Conservation (phyloP, 2,113 vertebrate species). For the Trinectes maculatus region DNA sequence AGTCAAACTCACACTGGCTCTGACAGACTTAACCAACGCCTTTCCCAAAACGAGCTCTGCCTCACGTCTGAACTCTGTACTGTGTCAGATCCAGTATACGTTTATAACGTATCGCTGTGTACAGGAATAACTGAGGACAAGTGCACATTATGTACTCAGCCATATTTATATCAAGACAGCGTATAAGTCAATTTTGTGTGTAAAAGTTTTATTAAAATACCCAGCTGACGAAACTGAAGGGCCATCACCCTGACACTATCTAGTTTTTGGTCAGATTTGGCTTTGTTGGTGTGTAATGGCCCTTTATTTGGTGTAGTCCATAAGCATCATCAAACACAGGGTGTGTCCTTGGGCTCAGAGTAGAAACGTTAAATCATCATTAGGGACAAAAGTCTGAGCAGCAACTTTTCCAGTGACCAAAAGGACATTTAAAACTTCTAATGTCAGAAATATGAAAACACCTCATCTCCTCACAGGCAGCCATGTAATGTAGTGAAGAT, state of each 20-base stretch:
- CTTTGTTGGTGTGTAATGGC: neutral
- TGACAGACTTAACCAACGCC: constrained; percentile 24
- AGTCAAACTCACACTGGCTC: constrained; percentile 33
- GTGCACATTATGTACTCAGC: constrained; percentile 18
- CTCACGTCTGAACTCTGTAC: constrained; percentile 29
- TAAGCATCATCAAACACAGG: no score
- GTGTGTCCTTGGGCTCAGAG: neutral
- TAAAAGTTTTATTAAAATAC: constrained; percentile 4
- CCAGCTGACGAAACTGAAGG: constrained; percentile 8
- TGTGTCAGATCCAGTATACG: constrained; percentile 30
- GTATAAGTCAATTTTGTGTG: neutral
- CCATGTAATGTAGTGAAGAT: no score
- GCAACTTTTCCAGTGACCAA: neutral
- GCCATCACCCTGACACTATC: neutral
- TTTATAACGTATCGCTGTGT: constrained; percentile 8
- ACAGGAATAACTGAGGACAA: constrained; percentile 15
- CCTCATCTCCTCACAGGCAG: no score
- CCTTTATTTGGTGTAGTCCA: constrained; percentile 24
- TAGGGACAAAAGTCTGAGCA: neutral
- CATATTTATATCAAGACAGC: constrained; percentile 5
- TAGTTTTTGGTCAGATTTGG: no score
- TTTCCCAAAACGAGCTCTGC: constrained; percentile 11
- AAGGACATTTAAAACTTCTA: neutral
- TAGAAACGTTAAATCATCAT: neutral
- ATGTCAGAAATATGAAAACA: no score